Evolutionary conservation across 2,888 invertebrate species (phyloP).

Genomic region (Julus scandinavius): DNA sequence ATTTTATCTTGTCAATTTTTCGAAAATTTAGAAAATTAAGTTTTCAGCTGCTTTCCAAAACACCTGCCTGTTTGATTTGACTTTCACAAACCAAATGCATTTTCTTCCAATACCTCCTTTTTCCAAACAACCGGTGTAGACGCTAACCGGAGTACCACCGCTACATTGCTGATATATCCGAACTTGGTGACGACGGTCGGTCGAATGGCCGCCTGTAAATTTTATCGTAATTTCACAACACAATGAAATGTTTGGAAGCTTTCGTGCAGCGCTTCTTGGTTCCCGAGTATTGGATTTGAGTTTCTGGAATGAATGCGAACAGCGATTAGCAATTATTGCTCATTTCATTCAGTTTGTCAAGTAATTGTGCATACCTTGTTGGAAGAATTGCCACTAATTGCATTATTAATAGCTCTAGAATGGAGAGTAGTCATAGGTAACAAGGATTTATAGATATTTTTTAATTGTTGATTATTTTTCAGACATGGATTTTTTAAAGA

Average conservation of each 20-base stretch:
- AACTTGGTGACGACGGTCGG: slow-evolving; percentile 54
- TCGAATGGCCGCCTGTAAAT: slow-evolving; percentile 32
- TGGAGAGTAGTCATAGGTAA: slow-evolving; percentile 23
- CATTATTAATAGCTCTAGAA: neutral
- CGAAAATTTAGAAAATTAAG: neutral
- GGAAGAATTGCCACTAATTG: neutral
- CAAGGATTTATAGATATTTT: slow-evolving; percentile 37
- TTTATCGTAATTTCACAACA: slow-evolving; percentile 53
- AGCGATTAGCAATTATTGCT: neutral
- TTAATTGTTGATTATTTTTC: slow-evolving; percentile 47
- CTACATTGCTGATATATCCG: slow-evolving; percentile 59
- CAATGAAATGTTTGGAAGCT: slow-evolving; percentile 19
- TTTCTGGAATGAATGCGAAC: neutral
- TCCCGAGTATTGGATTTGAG: neutral
- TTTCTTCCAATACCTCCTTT: slow-evolving; percentile 57
- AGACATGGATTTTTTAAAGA: slow-evolving; percentile 40
- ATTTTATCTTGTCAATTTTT: neutral
- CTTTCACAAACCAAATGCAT: neutral
- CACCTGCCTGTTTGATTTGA: neutral
- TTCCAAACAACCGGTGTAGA: slow-evolving; percentile 58
- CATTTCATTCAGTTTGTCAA: no score
- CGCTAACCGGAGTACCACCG: slow-evolving; percentile 59
- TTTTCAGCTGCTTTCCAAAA: neutral
- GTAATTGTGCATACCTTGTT: neutral
- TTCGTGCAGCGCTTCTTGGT: neutral